A percentile compares a stretch with the other conserved stretches of the same genome.
phyloP scores from a whole-genome alignment of 2,113 vertebrate genomes.

The Platichthys flesus region DNA sequence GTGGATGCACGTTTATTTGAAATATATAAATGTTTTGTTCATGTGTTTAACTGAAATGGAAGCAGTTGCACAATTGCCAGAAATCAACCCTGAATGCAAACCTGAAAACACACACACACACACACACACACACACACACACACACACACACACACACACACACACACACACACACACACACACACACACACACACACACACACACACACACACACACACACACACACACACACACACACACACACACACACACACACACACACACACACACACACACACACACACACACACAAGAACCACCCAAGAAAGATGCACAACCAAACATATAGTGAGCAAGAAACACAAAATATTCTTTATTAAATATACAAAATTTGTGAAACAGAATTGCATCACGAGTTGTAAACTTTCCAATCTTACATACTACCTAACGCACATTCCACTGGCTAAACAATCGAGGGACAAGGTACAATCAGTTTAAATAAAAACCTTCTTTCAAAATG shows the following conservation, averaged over 20 bases:
- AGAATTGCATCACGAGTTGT: conserved; percentile 83
- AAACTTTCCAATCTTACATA: conserved; percentile 79
- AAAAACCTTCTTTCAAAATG: conserved; percentile 53
- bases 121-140: no score
- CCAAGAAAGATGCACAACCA: conserved; percentile 53
- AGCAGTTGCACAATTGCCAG: neutral
- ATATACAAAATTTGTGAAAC: conserved; percentile 85
- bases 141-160: no score
- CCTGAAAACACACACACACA: neutral
- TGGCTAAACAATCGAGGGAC: conserved; percentile 61
- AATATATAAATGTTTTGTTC: no score
- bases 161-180: no score
- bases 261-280: no score
- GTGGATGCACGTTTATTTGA: neutral
- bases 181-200: no score
- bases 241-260: no score
- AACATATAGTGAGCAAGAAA: conserved; percentile 77
- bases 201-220: no score
- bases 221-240: no score
- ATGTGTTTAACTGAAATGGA: neutral
- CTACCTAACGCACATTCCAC: conserved; percentile 70
- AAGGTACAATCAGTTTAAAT: conserved; percentile 64
- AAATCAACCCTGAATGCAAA: neutral
- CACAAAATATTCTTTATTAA: conserved; percentile 84
- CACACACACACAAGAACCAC: neutral